Conservation (phyloP, 2,888 invertebrate species). For the Drosophila kambysellisi region DNA sequence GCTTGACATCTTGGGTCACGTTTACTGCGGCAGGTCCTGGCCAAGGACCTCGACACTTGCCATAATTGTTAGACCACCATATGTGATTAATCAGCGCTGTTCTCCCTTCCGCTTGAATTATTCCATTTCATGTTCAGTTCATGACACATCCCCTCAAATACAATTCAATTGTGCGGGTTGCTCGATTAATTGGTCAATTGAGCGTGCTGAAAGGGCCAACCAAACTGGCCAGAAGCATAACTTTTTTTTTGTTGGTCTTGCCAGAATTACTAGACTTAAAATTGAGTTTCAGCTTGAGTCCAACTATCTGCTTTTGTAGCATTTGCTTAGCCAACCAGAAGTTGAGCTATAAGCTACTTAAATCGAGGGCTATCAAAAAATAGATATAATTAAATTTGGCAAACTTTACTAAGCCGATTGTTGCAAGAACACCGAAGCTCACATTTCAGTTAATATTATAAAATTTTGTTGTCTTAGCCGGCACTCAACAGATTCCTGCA, state of each 20-base stretch:
- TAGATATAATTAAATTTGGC: not conserved
- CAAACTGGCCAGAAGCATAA: slow-evolving; percentile 1
- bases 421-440: no score
- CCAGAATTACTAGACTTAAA: not conserved
- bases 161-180: slow-evolving; percentile 25
- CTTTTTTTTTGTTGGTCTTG: not conserved
- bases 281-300: not conserved
- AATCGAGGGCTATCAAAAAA: not conserved
- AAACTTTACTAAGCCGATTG: not conserved
- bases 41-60: slow-evolving; percentile 5
- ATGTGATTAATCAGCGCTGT: slow-evolving; percentile 62
- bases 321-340: not conserved
- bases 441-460: not conserved
- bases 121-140: slow-evolving; percentile 32
- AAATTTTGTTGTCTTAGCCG: not conserved
- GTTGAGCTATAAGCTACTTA: not conserved
- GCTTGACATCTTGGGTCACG: slow-evolving; percentile 1
- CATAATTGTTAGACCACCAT: slow-evolving; percentile 54
- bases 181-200: slow-evolving; percentile 40
- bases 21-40: not conserved
- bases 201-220: slow-evolving; percentile 15
- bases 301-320: not conserved
- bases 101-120: slow-evolving; percentile 30
- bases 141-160: slow-evolving; percentile 28
- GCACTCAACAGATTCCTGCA: accelerated